Conservation (phyloP, 1,140 invertebrate genomes). For the Danaus plexippus region DNA sequence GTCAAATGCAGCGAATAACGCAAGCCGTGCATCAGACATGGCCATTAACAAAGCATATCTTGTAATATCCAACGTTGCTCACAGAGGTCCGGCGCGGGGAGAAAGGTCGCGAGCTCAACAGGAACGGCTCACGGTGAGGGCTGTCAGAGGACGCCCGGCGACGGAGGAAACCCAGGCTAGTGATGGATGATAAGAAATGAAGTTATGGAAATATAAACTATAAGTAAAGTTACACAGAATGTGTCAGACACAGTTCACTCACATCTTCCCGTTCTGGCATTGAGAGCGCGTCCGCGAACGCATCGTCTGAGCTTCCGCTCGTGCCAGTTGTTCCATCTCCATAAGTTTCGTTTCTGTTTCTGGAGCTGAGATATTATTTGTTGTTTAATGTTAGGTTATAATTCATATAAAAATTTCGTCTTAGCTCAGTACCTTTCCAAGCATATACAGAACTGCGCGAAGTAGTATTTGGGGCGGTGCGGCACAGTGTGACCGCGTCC, state of each 20-base stretch:
- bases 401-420: too few species aligned
- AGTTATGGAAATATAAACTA: not conserved
- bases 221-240: too few species aligned
- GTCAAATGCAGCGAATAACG: constrained; percentile 11
- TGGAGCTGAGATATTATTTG: constrained; percentile 41
- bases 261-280: constrained; percentile 72
- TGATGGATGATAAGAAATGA: constrained; percentile 5
- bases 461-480: constrained; percentile 69
- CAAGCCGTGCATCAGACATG: constrained; percentile 55
- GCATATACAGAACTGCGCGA: constrained; percentile 73
- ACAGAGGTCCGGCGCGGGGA: constrained; percentile 63
- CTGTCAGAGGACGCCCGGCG: constrained; percentile 70
- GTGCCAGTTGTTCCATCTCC: constrained; percentile 72
- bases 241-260: constrained; percentile 17
- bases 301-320: constrained; percentile 69
- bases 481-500: constrained; percentile 61
- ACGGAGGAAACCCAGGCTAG: constrained; percentile 68
- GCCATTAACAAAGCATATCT: constrained; percentile 73
- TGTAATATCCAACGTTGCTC: constrained; percentile 71
- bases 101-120: constrained; percentile 47
- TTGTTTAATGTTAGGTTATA: not conserved
- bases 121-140: constrained; percentile 62
- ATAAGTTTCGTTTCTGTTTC: constrained; percentile 66
- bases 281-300: constrained; percentile 70
- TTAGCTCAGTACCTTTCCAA: constrained; percentile 47